These are phyloP conservation scores for Okamejei kenojei DNA, from an alignment of 2,797 vertebrate genomes.

Conservation along the genomic window DNA sequence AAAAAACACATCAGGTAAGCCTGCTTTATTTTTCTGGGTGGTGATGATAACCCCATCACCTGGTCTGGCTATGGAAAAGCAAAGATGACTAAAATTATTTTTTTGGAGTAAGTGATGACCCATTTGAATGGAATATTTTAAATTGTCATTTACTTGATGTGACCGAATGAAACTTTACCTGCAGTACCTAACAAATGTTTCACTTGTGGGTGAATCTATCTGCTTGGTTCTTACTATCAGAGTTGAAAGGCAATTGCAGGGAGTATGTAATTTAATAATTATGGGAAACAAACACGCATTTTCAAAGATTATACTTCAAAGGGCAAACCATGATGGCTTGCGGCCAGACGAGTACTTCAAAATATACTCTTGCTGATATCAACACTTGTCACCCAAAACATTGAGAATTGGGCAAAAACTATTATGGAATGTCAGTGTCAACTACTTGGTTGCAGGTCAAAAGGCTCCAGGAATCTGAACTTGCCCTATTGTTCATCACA, in stretches of 20 bases:
- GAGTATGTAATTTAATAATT: background rate
- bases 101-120: background rate
- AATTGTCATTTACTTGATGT: background rate
- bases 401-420: background rate
- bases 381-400: background rate
- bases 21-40: background rate
- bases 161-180: no score
- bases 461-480: background rate
- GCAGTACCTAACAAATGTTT: no score
- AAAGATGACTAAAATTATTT: background rate
- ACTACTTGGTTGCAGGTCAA: no score
- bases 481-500: no score
- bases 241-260: background rate
- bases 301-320: background rate
- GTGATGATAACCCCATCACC: background rate
- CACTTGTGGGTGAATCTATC: background rate
- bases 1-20: background rate
- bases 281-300: no score
- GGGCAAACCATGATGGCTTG: no score
- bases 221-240: background rate
- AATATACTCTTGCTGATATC: background rate
- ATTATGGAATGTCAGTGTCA: background rate
- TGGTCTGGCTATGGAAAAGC: background rate
- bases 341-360: no score
- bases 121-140: background rate